A percentile compares a stretch with the other conserved stretches of the same genome.
phyloP scores from a whole-genome alignment of 1,140 invertebrate genomes.

The Phthorimaea operculella region DNA sequence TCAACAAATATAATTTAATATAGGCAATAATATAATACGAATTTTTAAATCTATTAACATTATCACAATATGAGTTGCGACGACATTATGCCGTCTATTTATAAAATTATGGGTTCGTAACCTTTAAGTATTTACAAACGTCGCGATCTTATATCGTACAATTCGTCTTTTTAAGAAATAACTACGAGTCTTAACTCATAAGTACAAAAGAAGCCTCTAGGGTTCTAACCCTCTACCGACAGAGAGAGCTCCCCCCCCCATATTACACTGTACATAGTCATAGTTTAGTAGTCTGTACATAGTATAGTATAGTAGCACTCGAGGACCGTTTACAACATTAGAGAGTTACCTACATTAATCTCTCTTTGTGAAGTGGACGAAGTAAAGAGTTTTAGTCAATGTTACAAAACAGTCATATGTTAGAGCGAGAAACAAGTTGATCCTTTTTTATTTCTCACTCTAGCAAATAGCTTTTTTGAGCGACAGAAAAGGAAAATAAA shows the following conservation, averaged over 20 bases:
- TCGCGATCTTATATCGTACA: constrained; percentile 16
- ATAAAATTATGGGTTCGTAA: constrained; percentile 33
- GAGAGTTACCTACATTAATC: too few relatives aligned
- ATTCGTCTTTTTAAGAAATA: constrained; percentile 17
- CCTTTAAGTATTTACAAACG: constrained; percentile 18
- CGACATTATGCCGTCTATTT: constrained; percentile 56
- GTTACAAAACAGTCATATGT: too few relatives aligned
- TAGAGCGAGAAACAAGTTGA: too few relatives aligned
- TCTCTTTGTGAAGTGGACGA: too few relatives aligned
- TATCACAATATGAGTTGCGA: constrained; percentile 60
- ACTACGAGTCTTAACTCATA: constrained; percentile 5
- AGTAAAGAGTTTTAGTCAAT: too few relatives aligned
- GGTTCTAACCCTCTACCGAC: neutral
- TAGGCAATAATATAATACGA: constrained; percentile 62
- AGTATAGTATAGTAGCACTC: too few relatives aligned
- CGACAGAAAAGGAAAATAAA: too few relatives aligned
- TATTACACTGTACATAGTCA: too few relatives aligned
- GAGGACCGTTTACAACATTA: too few relatives aligned
- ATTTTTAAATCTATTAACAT: constrained; percentile 58
- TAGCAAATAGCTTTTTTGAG: too few relatives aligned
- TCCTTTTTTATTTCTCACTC: too few relatives aligned
- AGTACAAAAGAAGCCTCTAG: constrained; percentile 3
- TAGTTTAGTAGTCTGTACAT: too few relatives aligned
- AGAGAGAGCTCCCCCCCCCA: neutral
- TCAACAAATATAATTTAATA: constrained; percentile 65